Evolutionary conservation across 2,797 vertebrate species (phyloP).

Genomic region (Sparus aurata): DNA sequence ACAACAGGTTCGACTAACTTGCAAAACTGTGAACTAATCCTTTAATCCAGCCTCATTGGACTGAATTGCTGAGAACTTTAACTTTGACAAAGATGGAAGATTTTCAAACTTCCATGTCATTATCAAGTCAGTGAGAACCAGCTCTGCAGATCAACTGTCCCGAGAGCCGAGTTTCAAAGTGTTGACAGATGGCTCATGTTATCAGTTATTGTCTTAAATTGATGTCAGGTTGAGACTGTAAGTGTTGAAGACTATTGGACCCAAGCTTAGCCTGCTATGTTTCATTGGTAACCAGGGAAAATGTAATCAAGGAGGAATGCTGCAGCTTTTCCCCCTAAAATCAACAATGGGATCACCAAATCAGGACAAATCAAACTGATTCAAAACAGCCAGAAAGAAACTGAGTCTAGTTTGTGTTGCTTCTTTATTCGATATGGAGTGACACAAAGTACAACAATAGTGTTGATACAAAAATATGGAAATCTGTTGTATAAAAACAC

Average conservation of each 20-base stretch:
- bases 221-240: constrained; percentile 7
- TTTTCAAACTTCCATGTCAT: neutral
- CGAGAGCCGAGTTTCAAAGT: neutral
- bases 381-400: neutral
- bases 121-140: neutral
- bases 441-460: constrained; percentile 25
- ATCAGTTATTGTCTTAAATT: neutral
- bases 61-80: neutral
- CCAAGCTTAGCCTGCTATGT: constrained; percentile 1
- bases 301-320: neutral
- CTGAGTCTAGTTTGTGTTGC: neutral
- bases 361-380: neutral
- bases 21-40: neutral
- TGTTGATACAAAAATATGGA: constrained; percentile 61
- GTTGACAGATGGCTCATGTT: constrained; percentile 10
- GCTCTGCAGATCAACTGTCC: neutral
- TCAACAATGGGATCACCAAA: neutral
- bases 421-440: constrained; percentile 67
- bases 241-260: neutral
- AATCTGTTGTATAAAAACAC: constrained; percentile 37
- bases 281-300: constrained; percentile 6
- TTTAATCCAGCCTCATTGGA: neutral
- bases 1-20: neutral
- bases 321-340: neutral
- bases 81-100: neutral